Evolutionary conservation across 1,140 invertebrate species (phyloP).

Genomic region (Gonioctena quinquepunctata): DNA sequence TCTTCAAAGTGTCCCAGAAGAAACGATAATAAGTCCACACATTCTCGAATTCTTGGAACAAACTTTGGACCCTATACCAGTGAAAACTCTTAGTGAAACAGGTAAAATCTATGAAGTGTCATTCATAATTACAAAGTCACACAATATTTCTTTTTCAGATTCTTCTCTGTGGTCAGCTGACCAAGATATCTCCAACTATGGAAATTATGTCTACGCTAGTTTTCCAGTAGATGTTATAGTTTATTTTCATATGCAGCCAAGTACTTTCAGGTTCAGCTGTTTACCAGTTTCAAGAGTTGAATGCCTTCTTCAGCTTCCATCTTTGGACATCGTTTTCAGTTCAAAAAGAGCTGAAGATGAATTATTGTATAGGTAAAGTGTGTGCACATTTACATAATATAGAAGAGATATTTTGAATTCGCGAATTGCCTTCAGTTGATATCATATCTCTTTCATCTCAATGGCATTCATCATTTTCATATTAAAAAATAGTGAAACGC

Average conservation of each 20-base stretch:
- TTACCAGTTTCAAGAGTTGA: slow-evolving; percentile 93
- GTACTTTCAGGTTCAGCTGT: slow-evolving; percentile 93
- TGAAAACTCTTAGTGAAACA: slow-evolving; percentile 60
- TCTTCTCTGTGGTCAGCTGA: slow-evolving; percentile 53
- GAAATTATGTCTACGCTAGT: slow-evolving; percentile 85
- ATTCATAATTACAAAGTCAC: not conserved
- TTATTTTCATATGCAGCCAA: slow-evolving; percentile 97
- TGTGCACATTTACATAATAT: too few species aligned
- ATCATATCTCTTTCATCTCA: too few species aligned
- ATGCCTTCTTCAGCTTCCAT: slow-evolving; percentile 94
- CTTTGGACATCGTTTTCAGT: slow-evolving; percentile 90
- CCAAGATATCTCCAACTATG: slow-evolving; percentile 64
- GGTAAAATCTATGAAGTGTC: too few species aligned
- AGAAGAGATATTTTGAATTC: too few species aligned
- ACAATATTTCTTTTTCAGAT: slow-evolving; percentile 30
- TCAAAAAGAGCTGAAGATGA: slow-evolving; percentile 85
- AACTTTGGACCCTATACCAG: slow-evolving; percentile 89
- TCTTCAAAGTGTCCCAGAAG: slow-evolving; percentile 92
- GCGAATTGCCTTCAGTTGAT: too few species aligned
- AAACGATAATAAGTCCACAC: slow-evolving; percentile 93
- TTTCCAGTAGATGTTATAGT: slow-evolving; percentile 99
- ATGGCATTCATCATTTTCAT: too few species aligned
- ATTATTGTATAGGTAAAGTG: slow-evolving; percentile 55
- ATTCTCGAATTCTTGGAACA: slow-evolving; percentile 94
- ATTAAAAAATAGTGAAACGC: too few species aligned